Percentiles rank a stretch among this genome's conserved stretches.
These are phyloP conservation scores for Cephus runcator DNA, from an alignment of 2,888 invertebrate genomes.

Conservation along the genomic window DNA sequence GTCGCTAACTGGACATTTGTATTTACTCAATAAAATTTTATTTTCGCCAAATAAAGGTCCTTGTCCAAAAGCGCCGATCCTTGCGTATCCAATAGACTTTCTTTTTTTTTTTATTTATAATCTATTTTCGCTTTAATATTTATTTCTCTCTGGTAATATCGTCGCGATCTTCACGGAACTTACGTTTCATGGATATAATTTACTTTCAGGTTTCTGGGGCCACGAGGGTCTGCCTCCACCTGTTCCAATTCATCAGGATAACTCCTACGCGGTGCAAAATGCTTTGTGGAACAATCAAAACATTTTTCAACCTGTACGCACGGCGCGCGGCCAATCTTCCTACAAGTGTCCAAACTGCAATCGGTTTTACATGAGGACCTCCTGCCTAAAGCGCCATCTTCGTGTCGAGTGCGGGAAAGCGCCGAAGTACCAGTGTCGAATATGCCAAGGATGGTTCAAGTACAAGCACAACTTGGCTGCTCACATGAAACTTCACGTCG, in stretches of 20 bases:
- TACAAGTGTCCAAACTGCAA: constrained; percentile 72
- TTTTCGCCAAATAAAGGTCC: neutral
- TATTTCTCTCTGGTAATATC: neutral
- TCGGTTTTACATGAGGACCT: constrained; percentile 56
- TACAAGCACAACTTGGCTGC: constrained; percentile 57
- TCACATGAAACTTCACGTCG: constrained; percentile 55
- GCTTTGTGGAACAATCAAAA: constrained; percentile 17
- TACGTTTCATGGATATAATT: constrained; percentile 11
- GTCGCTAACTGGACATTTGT: neutral
- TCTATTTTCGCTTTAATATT: neutral
- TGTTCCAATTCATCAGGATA: constrained; percentile 10
- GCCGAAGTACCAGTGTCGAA: constrained; percentile 61
- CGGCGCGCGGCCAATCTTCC: constrained; percentile 45
- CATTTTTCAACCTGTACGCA: constrained; percentile 39
- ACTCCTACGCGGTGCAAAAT: constrained; percentile 11
- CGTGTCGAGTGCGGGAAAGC: constrained; percentile 63
- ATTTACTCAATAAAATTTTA: neutral
- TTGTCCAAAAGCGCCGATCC: neutral
- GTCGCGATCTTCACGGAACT: neutral
- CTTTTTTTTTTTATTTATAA: neutral
- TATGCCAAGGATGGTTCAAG: constrained; percentile 60
- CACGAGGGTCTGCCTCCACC: constrained; percentile 12
- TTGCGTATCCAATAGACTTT: neutral
- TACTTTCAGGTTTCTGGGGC: constrained; percentile 52
- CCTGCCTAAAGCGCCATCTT: constrained; percentile 56